Evolutionary conservation across 2,113 vertebrate genomes (phyloP).

Genomic region (Mobula birostris): DNA sequence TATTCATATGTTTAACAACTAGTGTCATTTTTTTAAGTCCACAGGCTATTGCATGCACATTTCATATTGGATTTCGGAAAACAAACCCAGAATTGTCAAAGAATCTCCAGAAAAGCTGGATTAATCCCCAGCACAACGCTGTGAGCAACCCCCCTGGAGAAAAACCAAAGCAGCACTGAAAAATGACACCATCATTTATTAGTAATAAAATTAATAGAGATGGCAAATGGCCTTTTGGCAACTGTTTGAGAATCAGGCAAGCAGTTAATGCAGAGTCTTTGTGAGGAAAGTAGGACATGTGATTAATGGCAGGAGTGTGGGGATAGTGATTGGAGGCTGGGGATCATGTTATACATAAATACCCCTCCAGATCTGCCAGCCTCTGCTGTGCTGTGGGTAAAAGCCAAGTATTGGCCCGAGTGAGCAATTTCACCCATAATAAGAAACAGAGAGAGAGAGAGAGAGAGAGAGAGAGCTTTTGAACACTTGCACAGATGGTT

Average conservation of each 20-base stretch:
- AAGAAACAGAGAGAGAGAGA: too few relatives aligned
- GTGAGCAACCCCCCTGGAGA: too few relatives aligned
- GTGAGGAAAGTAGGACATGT: not conserved
- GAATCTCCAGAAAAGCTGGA: too few relatives aligned
- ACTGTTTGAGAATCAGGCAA: not conserved
- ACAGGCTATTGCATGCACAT: not conserved
- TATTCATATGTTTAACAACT: not conserved
- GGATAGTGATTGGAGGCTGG: not conserved
- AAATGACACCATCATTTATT: not conserved
- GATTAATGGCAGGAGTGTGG: not conserved
- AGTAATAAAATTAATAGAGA: not conserved
- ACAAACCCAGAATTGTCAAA: not conserved
- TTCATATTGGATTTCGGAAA: not conserved
- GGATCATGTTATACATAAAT: not conserved
- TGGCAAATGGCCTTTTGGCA: not conserved
- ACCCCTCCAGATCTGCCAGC: not conserved
- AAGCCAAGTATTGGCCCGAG: too few relatives aligned
- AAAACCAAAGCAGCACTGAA: too few relatives aligned
- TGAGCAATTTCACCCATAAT: not conserved
- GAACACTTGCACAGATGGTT: not conserved
- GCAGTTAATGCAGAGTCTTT: not conserved
- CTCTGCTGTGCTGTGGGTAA: not conserved
- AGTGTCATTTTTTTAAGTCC: not conserved
- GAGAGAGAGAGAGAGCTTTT: too few relatives aligned
- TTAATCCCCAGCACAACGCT: too few relatives aligned